A percentile compares a stretch with the other conserved stretches of the same genome.
Conservation (phyloP, 2,797 vertebrate species). For the Syngnathus rostellatus region DNA sequence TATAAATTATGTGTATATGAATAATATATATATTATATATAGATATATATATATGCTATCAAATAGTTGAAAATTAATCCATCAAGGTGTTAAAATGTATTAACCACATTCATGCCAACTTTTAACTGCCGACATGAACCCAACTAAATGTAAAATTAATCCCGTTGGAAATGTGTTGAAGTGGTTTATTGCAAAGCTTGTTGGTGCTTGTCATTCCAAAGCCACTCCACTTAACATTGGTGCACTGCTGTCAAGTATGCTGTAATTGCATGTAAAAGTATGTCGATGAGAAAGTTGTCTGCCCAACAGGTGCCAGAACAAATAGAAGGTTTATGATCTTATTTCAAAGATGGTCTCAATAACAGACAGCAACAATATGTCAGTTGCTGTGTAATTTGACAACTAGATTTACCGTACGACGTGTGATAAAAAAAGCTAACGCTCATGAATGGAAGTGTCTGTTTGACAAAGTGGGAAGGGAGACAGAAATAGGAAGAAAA, state of each 20-base stretch:
- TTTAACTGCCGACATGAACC: too few species aligned
- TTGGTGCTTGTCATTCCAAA: constrained; percentile 4
- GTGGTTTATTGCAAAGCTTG: neutral
- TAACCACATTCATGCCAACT: neutral
- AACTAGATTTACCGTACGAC: constrained; percentile 29
- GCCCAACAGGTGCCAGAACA: constrained; percentile 28
- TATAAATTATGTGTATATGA: constrained; percentile 47
- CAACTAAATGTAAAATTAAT: neutral
- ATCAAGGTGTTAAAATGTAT: neutral
- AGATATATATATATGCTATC: too few species aligned
- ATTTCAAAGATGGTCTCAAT: constrained; percentile 24
- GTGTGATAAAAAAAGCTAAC: constrained; percentile 25
- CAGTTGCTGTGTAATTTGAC: constrained; percentile 47
- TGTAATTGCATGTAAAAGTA: neutral
- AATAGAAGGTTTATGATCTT: constrained; percentile 18
- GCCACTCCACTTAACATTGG: neutral
- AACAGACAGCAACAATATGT: constrained; percentile 42
- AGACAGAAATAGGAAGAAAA: constrained; percentile 4
- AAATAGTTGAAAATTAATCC: neutral
- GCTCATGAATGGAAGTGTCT: constrained; percentile 50
- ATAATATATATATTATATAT: neutral
- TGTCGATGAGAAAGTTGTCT: neutral
- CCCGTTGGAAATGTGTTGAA: neutral
- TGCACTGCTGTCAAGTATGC: neutral
- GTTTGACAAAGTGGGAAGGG: constrained; percentile 24